Conservation (phyloP, 2,888 invertebrate species). For the Notocelia uddmanniana region DNA sequence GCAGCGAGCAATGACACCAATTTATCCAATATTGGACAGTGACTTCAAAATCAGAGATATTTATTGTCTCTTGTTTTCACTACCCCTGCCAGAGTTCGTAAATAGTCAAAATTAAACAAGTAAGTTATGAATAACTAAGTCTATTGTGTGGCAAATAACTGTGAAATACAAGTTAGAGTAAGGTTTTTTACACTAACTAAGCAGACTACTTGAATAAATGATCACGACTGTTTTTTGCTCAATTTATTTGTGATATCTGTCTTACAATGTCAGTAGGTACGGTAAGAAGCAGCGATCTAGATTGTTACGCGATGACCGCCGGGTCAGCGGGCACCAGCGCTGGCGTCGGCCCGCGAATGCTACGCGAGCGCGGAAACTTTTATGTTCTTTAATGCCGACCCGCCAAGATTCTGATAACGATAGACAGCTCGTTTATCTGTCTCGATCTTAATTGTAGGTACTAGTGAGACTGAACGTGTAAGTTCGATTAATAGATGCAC, state of each 20-base stretch:
- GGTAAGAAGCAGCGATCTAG: constrained; percentile 59
- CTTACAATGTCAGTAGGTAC: constrained; percentile 48
- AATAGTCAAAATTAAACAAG: no score
- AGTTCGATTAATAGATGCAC: constrained; percentile 69
- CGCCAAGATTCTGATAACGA: constrained; percentile 56
- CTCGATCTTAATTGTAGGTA: constrained; percentile 42
- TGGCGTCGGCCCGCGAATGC: constrained; percentile 57
- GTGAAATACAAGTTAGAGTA: background rate
- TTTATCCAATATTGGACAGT: constrained; percentile 75
- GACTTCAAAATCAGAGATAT: constrained; percentile 62
- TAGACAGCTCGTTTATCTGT: constrained; percentile 40
- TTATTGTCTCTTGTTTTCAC: constrained; percentile 50
- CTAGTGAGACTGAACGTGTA: constrained; percentile 53
- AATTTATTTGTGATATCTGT: constrained; percentile 12
- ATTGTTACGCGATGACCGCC: constrained; percentile 67
- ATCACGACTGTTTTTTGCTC: background rate
- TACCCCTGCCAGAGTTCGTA: background rate
- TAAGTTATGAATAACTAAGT: no score
- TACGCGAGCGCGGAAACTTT: constrained; percentile 58
- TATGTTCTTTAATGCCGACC: constrained; percentile 55
- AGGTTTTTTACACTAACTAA: background rate
- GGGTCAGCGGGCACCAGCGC: constrained; percentile 65
- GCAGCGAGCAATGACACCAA: constrained; percentile 85
- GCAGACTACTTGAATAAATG: background rate
- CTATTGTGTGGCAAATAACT: background rate